Percentiles rank a stretch among this genome's conserved stretches.
phyloP scores from a whole-genome alignment of 2,888 invertebrate genomes.

The Oxystoma pomonae region DNA sequence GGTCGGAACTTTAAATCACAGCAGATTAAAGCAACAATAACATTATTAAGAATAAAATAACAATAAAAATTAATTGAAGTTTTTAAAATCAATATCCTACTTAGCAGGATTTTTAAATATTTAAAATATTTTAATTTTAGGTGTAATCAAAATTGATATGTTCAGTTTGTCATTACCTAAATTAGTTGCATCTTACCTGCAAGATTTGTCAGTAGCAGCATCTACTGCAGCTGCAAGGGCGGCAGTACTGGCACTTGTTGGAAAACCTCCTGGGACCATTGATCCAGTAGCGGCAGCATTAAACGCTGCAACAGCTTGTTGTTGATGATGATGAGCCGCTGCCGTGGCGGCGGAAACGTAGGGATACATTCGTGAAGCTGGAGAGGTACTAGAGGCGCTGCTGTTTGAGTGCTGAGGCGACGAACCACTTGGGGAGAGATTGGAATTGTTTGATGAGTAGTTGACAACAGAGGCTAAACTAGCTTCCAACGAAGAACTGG shows the following conservation, averaged over 20 bases:
- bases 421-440: slow-evolving; percentile 62
- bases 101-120: no score
- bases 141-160: no score
- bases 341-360: slow-evolving; percentile 75
- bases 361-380: slow-evolving; percentile 83
- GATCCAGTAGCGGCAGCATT: slow-evolving; percentile 66
- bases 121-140: no score
- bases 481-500: slow-evolving; percentile 65
- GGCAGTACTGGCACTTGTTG: slow-evolving; percentile 51
- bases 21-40: not conserved
- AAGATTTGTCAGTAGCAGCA: slow-evolving; percentile 72
- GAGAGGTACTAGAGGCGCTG: slow-evolving; percentile 56
- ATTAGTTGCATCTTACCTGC: slow-evolving; percentile 61
- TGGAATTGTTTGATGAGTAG: slow-evolving; percentile 47
- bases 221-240: slow-evolving; percentile 61
- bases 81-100: no score
- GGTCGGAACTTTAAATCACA: not conserved
- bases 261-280: slow-evolving; percentile 58
- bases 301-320: slow-evolving; percentile 56
- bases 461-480: slow-evolving; percentile 64
- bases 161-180: no score
- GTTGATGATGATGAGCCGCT: slow-evolving; percentile 67
- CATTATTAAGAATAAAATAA: not conserved
- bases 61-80: not conserved
- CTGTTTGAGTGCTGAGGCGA: slow-evolving; percentile 62